Percentiles rank a stretch among this genome's conserved stretches.
These are phyloP conservation scores for Anticlea derivata DNA, from an alignment of 2,888 invertebrate genomes.

Conservation along the genomic window DNA sequence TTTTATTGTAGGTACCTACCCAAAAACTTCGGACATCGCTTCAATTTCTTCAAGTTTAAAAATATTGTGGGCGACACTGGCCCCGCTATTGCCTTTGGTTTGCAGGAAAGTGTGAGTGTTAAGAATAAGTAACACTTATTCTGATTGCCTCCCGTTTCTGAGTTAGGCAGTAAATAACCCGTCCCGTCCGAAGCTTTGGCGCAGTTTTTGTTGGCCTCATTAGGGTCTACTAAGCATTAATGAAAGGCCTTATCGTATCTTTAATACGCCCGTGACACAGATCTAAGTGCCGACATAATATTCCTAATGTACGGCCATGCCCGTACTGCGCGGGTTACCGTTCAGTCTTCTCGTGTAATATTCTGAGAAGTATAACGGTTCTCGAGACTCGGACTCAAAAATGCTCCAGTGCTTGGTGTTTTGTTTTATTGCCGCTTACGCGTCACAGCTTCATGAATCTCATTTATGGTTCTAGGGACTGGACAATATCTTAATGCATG, in stretches of 20 bases:
- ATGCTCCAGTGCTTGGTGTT: constrained; percentile 62
- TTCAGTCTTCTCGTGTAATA: constrained; percentile 59
- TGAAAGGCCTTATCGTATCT: constrained; percentile 61
- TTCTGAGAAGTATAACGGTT: constrained; percentile 74
- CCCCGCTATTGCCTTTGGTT: no score
- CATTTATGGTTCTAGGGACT: constrained; percentile 32
- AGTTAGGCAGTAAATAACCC: constrained; percentile 37
- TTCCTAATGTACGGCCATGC: constrained; percentile 60
- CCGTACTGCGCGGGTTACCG: constrained; percentile 56
- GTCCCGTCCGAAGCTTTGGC: constrained; percentile 38
- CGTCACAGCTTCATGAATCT: constrained; percentile 26
- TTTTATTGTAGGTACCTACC: no score
- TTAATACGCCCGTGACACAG: constrained; percentile 63
- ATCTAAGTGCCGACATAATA: constrained; percentile 64
- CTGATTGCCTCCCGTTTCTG: constrained; percentile 45
- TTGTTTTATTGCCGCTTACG: constrained; percentile 61
- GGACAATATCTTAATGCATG: constrained; percentile 23
- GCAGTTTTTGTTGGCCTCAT: constrained; percentile 51
- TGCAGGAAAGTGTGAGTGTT: no score
- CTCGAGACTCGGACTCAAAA: constrained; percentile 55
- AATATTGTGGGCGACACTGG: no score
- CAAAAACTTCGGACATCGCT: no score
- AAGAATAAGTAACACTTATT: constrained; percentile 51
- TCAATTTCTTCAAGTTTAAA: no score
- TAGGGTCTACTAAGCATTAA: constrained; percentile 53